A percentile compares a stretch with the other conserved stretches of the same genome.
phyloP scores from a whole-genome alignment of 2,888 invertebrate genomes.

The Prosapia bicincta region DNA sequence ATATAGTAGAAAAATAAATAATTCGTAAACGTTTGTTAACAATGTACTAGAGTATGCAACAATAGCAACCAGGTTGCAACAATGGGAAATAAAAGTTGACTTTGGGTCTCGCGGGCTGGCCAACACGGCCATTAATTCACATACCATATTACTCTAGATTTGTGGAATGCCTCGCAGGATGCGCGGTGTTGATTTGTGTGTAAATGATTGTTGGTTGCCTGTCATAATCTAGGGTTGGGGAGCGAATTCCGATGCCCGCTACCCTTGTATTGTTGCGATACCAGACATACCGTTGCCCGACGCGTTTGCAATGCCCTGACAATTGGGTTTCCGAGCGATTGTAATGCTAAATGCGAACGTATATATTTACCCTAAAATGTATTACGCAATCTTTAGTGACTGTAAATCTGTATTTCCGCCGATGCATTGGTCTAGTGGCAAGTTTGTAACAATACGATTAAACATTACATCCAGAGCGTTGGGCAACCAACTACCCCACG shows the following conservation, averaged over 20 bases:
- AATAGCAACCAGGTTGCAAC: no score
- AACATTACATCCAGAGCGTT: no score
- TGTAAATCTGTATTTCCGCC: neutral
- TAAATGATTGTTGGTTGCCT: neutral
- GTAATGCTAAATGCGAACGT: neutral
- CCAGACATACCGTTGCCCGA: neutral
- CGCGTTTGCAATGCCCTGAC: neutral
- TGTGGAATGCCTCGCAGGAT: neutral
- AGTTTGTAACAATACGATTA: no score
- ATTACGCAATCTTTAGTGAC: neutral
- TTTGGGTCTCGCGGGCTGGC: no score
- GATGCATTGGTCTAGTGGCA: neutral
- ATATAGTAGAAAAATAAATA: no score
- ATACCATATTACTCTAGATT: neutral
- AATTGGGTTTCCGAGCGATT: neutral
- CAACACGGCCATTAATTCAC: neutral
- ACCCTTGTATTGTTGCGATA: neutral
- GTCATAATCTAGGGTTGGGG: neutral
- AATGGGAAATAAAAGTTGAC: no score
- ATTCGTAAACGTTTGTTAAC: no score
- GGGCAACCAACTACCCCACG: no score
- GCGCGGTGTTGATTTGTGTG: neutral
- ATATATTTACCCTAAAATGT: neutral
- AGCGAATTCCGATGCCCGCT: neutral
- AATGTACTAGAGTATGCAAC: no score